Evolutionary conservation across 2,113 vertebrate species (phyloP).

Genomic region (Gallinago undulata): DNA sequence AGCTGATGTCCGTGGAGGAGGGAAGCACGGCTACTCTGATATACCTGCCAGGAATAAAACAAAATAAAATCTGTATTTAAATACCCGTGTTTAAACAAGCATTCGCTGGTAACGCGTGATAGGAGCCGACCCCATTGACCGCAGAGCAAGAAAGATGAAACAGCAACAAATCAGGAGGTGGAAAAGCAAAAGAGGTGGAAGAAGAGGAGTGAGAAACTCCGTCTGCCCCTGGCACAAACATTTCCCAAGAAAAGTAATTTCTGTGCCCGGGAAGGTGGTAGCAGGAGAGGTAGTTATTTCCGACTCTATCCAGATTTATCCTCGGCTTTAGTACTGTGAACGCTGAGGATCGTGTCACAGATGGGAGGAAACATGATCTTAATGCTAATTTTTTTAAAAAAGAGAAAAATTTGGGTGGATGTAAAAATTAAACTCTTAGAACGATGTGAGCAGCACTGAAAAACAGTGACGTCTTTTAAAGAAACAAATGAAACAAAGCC

Average conservation of each 20-base stretch:
- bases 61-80: too few relatives aligned
- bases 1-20: slow-evolving; percentile 78
- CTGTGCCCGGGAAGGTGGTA: neutral
- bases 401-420: neutral
- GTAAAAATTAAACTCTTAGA: neutral
- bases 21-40: slow-evolving; percentile 80
- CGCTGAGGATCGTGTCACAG: neutral
- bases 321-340: neutral
- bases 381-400: neutral
- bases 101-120: neutral
- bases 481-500: neutral
- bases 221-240: neutral
- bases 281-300: neutral
- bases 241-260: neutral
- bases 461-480: neutral
- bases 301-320: neutral
- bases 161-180: neutral
- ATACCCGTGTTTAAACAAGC: neutral
- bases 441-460: neutral
- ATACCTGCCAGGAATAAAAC: slow-evolving; percentile 71
- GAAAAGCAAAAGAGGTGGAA: neutral
- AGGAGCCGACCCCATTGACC: neutral
- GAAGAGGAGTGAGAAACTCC: neutral
- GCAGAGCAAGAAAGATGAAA: neutral
- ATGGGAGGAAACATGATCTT: neutral